Evolutionary conservation across 2,113 vertebrate species (phyloP).

Genomic region (Halichoeres trimaculatus): DNA sequence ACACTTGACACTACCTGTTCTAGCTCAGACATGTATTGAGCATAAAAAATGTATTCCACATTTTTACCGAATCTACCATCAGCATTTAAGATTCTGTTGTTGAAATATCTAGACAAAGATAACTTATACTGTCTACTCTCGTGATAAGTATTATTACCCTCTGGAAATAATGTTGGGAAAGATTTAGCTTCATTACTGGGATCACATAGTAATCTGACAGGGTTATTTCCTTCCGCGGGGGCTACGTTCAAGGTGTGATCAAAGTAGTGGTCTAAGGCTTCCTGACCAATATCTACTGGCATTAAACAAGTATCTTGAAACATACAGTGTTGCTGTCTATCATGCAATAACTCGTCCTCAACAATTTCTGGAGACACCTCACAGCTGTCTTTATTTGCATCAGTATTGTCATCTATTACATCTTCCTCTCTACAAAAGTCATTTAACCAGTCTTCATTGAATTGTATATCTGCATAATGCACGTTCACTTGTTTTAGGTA

Average conservation of each 20-base stretch:
- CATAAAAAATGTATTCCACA: neutral
- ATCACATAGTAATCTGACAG: neutral
- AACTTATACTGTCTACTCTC: neutral
- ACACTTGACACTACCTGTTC: neutral
- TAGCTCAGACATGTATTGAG: neutral
- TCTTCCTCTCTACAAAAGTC: no score
- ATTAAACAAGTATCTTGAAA: no score
- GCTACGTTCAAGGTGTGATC: neutral
- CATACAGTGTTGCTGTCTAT: no score
- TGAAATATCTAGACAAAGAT: neutral
- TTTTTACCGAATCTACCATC: neutral
- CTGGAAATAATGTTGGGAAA: neutral
- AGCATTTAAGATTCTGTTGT: neutral
- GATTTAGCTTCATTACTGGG: neutral
- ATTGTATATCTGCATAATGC: no score
- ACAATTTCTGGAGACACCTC: no score
- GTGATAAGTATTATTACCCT: neutral
- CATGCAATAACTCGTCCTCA: no score
- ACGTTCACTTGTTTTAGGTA: no score
- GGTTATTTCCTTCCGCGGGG: neutral
- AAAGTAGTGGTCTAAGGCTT: neutral
- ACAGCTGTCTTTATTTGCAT: no score
- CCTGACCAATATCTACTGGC: no score
- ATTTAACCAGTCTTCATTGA: no score
- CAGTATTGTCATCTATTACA: no score